Conservation (phyloP, 2,888 invertebrate genomes). For the Timandra comae region DNA sequence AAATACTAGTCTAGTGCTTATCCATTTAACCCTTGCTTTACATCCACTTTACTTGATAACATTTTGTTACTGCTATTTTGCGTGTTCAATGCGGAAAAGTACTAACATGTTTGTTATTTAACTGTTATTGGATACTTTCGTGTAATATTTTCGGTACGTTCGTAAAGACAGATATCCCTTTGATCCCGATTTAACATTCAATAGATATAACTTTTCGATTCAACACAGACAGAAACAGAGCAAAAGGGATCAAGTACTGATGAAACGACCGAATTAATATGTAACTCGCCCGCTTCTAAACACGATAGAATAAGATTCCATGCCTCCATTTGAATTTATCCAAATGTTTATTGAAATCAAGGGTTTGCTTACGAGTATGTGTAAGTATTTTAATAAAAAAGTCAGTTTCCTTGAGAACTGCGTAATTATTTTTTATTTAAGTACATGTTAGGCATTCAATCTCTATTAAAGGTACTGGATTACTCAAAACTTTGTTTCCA, state of each 20-base stretch:
- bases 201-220: constrained; percentile 3
- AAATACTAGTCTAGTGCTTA: constrained; percentile 25
- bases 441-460: too few species aligned
- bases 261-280: constrained; percentile 21
- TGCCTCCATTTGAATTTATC: constrained; percentile 3
- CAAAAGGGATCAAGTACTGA: constrained; percentile 21
- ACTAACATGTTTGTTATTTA: constrained; percentile 3
- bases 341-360: constrained; percentile 11
- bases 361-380: too few species aligned
- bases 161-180: too few species aligned
- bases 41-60: constrained; percentile 25
- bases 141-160: too few species aligned
- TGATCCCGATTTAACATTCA: too few species aligned
- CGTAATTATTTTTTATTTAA: too few species aligned
- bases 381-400: too few species aligned
- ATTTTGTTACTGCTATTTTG: constrained; percentile 26
- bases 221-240: constrained; percentile 15
- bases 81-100: constrained; percentile 23
- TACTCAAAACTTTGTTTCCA: too few species aligned
- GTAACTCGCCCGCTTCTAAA: constrained; percentile 20
- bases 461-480: too few species aligned
- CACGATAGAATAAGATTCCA: constrained; percentile 19
- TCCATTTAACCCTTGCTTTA: constrained; percentile 28
- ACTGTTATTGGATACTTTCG: too few species aligned
- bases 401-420: too few species aligned